Percentiles rank a stretch among this genome's conserved stretches.
These are phyloP conservation scores for Amphiprion clarkii DNA, from an alignment of 2,797 vertebrate genomes.

Conservation along the genomic window DNA sequence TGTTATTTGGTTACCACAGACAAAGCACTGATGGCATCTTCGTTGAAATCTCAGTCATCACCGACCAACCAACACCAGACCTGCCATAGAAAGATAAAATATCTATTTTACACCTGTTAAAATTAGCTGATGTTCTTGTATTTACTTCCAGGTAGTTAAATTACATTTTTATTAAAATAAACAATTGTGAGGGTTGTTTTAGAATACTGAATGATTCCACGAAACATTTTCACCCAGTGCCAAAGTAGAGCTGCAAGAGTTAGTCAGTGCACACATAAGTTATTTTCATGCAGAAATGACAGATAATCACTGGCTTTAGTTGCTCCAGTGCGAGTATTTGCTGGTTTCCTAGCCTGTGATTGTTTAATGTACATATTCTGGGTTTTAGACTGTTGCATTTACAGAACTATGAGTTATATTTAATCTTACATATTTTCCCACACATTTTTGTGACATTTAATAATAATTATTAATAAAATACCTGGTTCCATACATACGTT, in stretches of 20 bases:
- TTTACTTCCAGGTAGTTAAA: too few species aligned
- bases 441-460: not conserved
- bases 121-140: not conserved
- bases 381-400: not conserved
- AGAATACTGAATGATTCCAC: too few species aligned
- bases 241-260: too few species aligned
- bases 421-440: not conserved
- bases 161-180: too few species aligned
- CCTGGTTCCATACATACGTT: not conserved
- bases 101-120: not conserved
- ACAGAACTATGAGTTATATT: not conserved
- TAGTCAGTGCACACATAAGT: too few species aligned
- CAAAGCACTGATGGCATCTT: conserved; percentile 16
- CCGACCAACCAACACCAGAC: not conserved
- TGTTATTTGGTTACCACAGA: conserved; percentile 31
- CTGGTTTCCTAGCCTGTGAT: not conserved
- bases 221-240: too few species aligned
- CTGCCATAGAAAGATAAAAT: conserved; percentile 18
- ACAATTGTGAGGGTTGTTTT: too few species aligned
- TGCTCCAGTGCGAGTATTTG: not conserved
- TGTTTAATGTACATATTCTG: not conserved
- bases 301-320: not conserved
- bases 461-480: not conserved
- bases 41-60: not conserved
- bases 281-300: too few species aligned